Evolutionary conservation across 2,113 vertebrate species (phyloP).

Genomic region (Steatornis caripensis): DNA sequence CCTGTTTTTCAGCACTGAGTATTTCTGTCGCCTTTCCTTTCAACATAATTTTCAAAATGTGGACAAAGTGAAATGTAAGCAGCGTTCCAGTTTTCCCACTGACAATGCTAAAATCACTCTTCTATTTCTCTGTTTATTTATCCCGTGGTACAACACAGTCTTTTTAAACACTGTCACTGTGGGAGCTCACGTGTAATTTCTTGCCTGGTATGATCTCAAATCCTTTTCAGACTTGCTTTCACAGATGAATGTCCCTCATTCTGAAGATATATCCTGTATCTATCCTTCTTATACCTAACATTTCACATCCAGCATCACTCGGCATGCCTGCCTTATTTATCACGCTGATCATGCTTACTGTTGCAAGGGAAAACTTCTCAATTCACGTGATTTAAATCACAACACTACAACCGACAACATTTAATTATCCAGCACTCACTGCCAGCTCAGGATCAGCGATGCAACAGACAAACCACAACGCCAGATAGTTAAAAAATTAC

Average conservation of each 20-base stretch:
- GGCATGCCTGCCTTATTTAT: neutral
- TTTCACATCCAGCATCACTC: neutral
- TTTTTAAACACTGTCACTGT: neutral
- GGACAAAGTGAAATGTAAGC: neutral
- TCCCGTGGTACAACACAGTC: neutral
- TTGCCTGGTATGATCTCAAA: neutral
- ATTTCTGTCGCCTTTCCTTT: neutral
- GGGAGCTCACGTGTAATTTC: neutral
- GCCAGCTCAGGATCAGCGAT: neutral
- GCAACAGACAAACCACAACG: neutral
- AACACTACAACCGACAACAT: neutral
- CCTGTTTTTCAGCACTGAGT: neutral
- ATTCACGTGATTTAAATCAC: neutral
- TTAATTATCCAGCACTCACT: neutral
- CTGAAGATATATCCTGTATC: neutral
- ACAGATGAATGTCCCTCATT: neutral
- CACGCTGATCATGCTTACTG: neutral
- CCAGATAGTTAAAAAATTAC: neutral
- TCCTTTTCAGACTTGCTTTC: neutral
- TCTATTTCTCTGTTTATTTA: neutral
- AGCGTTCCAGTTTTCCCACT: neutral
- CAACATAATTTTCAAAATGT: neutral
- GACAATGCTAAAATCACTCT: neutral
- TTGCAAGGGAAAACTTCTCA: neutral
- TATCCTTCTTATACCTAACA: neutral